Base-by-base conservation (phyloP, 2,888 invertebrate genomes). In the Mycogona germanica region DNA sequence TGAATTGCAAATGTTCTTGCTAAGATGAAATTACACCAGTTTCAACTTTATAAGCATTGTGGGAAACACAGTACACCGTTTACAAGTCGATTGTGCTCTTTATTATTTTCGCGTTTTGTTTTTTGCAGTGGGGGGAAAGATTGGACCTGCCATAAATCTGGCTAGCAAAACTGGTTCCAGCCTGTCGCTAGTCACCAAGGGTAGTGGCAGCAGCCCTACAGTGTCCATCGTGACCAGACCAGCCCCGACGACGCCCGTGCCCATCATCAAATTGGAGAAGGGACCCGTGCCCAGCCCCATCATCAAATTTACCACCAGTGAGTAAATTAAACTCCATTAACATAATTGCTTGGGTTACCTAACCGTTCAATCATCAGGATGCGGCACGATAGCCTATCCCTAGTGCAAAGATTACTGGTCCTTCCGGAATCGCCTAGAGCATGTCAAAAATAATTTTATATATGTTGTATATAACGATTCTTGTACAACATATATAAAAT, bases 211-310 rank as follows among this genome's bases (percentile, higher is more conserved):
- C 17, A 32, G 53, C 12, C 55, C 58, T 12, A 51, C 57, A 9
- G 58, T 57, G 17, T 47, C 58, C 2, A 55, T 59, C 9, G 55
- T 56, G 0, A 58, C 57, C 12, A 46, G 30, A 47, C 48, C 35
- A 28, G 38, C 56, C 28, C 35, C 42, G 9, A 44, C 41, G 28
- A 38, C 40, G 14, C 44, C 53, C 7, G 12, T 55, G 9, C 38
- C 58, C 17, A 35, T 46, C 25, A 35, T 40, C 23, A 53, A 56
- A 32, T 17, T 44, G 6, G 51, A 48, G 25, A 50, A 47, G 14
- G 45, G 53, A 6, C 14, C 79, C 23, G 78, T 83, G 60, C 83
- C 86, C 0, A 86, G 86, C 65, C 83, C 86, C 28, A 78, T 84
- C 3, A 78, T 84, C 46, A 87, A 87, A 68, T 29, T 57, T 12